Conservation (phyloP, 92 coral and sea anemone genomes). For the Diadumene lineata region DNA sequence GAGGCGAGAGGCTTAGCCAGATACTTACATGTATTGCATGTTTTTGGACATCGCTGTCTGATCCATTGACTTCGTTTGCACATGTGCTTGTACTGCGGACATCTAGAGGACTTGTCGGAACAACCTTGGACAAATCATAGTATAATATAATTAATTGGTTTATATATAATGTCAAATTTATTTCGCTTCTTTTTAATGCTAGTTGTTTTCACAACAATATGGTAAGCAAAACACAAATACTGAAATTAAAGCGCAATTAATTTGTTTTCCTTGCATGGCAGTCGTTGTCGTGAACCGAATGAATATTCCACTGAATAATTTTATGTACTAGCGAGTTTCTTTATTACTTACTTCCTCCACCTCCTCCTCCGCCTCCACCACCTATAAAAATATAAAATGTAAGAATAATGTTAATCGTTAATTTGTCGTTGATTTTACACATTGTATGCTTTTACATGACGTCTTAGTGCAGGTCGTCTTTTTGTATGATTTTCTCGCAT, state of each 20-base stretch:
- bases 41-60: not conserved
- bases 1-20: not conserved
- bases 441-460: no score
- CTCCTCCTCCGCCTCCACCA: not conserved
- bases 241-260: no score
- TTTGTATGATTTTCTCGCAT: not conserved
- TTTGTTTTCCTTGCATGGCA: no score
- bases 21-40: slow-evolving; percentile 9
- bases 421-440: no score
- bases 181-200: no score
- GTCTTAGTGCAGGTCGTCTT: no score
- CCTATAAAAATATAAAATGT: not conserved
- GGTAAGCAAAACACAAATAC: no score
- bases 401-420: not conserved
- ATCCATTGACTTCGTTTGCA: not conserved
- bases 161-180: no score
- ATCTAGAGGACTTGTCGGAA: not conserved
- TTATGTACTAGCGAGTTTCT: no score
- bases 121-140: not conserved
- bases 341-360: not conserved
- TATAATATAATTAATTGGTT: not conserved
- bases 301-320: no score
- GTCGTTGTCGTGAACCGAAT: no score
- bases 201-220: no score
- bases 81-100: not conserved